A percentile compares a stretch with the other conserved stretches of the same genome.
These are phyloP conservation scores for Thyatira batis DNA, from an alignment of 2,888 invertebrate genomes.

Conservation along the genomic window DNA sequence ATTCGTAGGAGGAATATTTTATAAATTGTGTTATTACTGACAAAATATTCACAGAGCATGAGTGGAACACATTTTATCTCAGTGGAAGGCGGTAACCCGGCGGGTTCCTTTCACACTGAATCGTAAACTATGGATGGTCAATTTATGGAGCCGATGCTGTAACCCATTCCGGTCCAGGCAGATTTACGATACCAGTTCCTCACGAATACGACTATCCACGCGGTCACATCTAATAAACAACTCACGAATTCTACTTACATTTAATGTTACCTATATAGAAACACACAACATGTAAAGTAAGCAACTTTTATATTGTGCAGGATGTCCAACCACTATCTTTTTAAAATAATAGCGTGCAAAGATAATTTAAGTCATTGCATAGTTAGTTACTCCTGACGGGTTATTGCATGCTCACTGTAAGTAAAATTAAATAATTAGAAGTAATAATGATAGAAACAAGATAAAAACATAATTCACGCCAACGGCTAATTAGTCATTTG, in stretches of 20 bases:
- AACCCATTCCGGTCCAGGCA: conserved; percentile 68
- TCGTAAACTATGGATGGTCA: conserved; percentile 76
- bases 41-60: conserved; percentile 8
- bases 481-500: not conserved
- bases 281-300: not conserved
- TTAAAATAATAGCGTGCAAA: too few species aligned
- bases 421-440: not conserved
- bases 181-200: conserved; percentile 72
- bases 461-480: not conserved
- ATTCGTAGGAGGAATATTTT: too few species aligned
- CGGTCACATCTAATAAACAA: conserved; percentile 62
- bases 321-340: too few species aligned
- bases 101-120: conserved; percentile 65
- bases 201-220: conserved; percentile 65
- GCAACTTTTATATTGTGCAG: too few species aligned
- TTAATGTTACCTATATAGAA: conserved; percentile 21
- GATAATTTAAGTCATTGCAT: too few species aligned
- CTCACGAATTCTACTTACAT: conserved; percentile 42
- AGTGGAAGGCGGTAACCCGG: conserved; percentile 44
- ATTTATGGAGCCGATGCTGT: conserved; percentile 73
- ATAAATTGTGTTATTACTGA: not conserved
- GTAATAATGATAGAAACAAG: not conserved
- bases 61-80: conserved; percentile 46
- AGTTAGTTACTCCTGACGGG: too few species aligned
- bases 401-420: too few species aligned